Base-by-base conservation (phyloP, 2,797 vertebrate species). In the Platyrinchus mystaceus region DNA sequence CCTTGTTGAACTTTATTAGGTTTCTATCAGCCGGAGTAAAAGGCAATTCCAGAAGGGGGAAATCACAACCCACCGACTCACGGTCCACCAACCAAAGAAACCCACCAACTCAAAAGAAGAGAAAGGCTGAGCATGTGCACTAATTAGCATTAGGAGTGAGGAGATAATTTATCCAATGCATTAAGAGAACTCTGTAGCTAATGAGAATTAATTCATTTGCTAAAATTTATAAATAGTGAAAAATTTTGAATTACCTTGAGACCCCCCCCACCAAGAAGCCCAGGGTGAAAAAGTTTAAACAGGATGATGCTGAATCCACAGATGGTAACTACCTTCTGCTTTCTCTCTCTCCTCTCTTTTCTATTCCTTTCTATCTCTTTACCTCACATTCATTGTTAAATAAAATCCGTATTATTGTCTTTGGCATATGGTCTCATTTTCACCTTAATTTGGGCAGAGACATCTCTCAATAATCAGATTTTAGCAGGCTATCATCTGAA, bases 101-200 rank as follows among this genome's bases (percentile, higher is more conserved):
- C 17, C 4, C 37, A 26, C 4, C 0, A 0, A 46, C 14, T 47
- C 30, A 53, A 12, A 50, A 37, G 19, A 68, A 68, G 12, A 59
- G 52, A 34, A 43, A 17, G 3, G n/a, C 10, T 14, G 10, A n/a
- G 23, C 19, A 8, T 28, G 12, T 28, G 43, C 13, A 9, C 32
- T 50, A 28, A 30, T 37, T 58, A 50, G 10, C 15, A 50, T 44
- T 28, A 50, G 23, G 28, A 58, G 7, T 19, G 12, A 26, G 37
- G 37, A 37, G 18, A 2, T 71, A 5, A 37, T 59, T 59, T 82
- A n/a, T 34, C 7, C 7, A 37, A 6, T 28, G 32, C 20, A 13
- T 60, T n/a, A 41, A 36, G 19, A 49, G 11, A 75, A 14, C 26
- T 47, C 10, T 30, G 15, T 6, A 69, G 32, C 4, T 7, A n/a